Evolutionary conservation across 2,888 invertebrate species (phyloP), one percentile per base, ranked within the genome.

Genomic region (Dryadula phaetusa): DNA sequence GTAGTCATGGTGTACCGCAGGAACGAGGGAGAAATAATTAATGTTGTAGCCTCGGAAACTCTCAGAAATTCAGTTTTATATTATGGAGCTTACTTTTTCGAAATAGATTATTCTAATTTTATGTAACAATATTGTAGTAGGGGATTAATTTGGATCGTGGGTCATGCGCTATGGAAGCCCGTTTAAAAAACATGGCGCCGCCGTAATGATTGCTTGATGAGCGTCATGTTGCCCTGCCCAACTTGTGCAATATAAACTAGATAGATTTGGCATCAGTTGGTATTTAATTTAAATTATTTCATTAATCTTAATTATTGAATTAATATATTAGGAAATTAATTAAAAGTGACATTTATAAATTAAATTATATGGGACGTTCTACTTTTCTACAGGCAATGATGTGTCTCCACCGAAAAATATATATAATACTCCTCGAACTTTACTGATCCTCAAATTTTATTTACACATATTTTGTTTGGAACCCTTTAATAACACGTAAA

Each of bases 101-200:
- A 80, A 82, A 82, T 77, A 83, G 80, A 82, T 82, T 86, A 82
- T 82, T 79, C 78, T 77, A 80, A 84, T 86, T 86, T 86, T 82
- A 79, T 77, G 80, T 79, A 82, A 84, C 79, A 84, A 85, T 81
- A 82, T 83, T 82, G 83, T 86, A 84, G 86, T 85, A 84, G 80
- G 79, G 83, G 83, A 86, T 89, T 90, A 88, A 88, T 90, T 89
- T 87, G 83, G 83, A 86, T 83, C 82, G 76, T 79, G 74, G 82
- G 82, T 81, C 81, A 84, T 82, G 84, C 83, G 86, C 82, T 84
- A 83, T 84, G 82, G 80, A 78, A 84, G 85, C 87, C 88, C 86
- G 85, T 92, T 92, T 88, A 87, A 89, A 91, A 92, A 92, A 92
- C 87, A 84, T 91, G 91, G 90, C 85, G 90, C 90, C 78, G 80